These are phyloP conservation scores for Apamea sordens DNA, from an alignment of 2,888 invertebrate genomes.

Conservation along the genomic window DNA sequence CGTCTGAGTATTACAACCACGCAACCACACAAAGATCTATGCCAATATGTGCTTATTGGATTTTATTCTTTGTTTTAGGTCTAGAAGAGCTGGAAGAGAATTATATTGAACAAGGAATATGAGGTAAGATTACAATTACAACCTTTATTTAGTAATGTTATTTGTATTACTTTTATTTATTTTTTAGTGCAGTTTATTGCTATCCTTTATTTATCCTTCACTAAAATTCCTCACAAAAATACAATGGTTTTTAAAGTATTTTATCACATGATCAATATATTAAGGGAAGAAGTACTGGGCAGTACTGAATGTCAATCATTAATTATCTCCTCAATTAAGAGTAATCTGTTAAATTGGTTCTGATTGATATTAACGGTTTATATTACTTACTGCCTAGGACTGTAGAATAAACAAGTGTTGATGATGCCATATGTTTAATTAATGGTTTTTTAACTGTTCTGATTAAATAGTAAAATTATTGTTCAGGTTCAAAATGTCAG, in stretches of 20 bases:
- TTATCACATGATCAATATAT: neutral
- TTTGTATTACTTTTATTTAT: too few relatives aligned
- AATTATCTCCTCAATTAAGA: slow-evolving; percentile 36
- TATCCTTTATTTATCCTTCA: neutral
- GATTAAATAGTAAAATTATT: neutral
- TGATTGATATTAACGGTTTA: slow-evolving; percentile 36
- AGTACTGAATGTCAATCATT: slow-evolving; percentile 2
- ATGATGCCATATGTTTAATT: neutral
- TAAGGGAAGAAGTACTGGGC: neutral
- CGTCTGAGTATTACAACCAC: slow-evolving; percentile 73
- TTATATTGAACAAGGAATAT: neutral
- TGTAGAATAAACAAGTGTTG: neutral
- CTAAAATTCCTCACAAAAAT: neutral
- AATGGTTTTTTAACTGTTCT: neutral
- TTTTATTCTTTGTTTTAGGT: slow-evolving; percentile 29
- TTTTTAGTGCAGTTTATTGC: too few relatives aligned
- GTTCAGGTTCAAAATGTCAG: neutral
- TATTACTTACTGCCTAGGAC: neutral
- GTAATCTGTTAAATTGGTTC: slow-evolving; percentile 47
- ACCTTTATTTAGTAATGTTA: neutral
- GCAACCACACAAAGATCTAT: neutral
- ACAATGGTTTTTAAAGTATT: neutral
- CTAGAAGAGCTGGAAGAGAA: neutral
- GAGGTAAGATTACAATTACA: neutral
- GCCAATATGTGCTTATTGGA: neutral